Evolutionary conservation across 2,113 vertebrate genomes (phyloP).

Genomic region (Myocastor coypus): DNA sequence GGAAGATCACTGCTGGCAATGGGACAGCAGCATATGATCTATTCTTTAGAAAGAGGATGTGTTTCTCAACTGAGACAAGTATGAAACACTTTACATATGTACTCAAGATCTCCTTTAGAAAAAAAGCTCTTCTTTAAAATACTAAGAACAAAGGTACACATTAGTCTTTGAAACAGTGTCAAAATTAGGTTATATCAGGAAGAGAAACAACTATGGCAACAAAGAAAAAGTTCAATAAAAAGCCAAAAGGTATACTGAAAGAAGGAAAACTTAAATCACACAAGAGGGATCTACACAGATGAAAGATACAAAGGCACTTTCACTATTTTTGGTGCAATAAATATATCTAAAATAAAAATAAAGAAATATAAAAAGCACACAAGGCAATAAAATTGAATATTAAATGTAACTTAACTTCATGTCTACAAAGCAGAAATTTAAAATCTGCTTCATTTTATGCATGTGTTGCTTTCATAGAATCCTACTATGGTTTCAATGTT

Average conservation of each 20-base stretch:
- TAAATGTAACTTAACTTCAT: slow-evolving; percentile 6
- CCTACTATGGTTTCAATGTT: neutral
- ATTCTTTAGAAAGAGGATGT: neutral
- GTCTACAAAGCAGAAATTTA: neutral
- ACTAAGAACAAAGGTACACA: neutral
- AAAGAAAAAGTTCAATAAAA: neutral
- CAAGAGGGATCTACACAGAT: neutral
- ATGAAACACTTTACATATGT: neutral
- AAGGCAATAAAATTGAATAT: neutral
- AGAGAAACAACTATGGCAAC: neutral
- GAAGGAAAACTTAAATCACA: neutral
- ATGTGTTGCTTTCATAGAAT: neutral
- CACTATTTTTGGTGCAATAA: neutral
- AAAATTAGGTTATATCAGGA: neutral
- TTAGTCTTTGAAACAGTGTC: neutral
- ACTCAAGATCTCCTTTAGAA: neutral
- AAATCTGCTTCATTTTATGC: neutral
- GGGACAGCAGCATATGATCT: neutral
- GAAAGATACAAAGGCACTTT: neutral
- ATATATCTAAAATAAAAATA: neutral
- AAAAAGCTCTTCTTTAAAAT: neutral
- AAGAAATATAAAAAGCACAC: neutral
- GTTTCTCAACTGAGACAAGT: neutral
- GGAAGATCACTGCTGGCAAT: neutral
- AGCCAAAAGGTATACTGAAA: neutral